Evolutionary conservation across 2,888 invertebrate species (phyloP).

Genomic region (Heliothis peltigera): DNA sequence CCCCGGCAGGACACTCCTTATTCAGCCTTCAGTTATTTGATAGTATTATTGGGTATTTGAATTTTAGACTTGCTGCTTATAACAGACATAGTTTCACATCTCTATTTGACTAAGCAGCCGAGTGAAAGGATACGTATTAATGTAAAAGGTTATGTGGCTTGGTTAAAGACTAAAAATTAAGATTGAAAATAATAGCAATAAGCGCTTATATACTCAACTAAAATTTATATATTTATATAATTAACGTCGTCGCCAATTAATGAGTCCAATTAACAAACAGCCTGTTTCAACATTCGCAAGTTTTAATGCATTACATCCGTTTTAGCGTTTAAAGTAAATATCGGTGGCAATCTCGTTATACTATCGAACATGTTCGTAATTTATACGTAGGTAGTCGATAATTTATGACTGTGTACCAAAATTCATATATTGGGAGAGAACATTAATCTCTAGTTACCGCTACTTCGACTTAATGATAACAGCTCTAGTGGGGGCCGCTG

Average conservation of each 20-base stretch:
- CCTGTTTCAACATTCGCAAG: neutral
- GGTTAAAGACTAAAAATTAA: too few relatives aligned
- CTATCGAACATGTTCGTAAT: neutral
- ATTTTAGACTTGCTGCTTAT: too few relatives aligned
- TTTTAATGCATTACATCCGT: conserved; percentile 6
- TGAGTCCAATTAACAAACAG: conserved; percentile 3
- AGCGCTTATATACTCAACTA: too few relatives aligned
- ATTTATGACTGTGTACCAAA: conserved; percentile 42
- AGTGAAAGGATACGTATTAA: too few relatives aligned
- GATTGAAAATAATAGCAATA: too few relatives aligned
- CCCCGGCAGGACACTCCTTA: too few relatives aligned
- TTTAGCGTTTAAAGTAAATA: conserved; percentile 7
- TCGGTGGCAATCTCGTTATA: conserved; percentile 6
- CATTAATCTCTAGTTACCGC: conserved; percentile 45
- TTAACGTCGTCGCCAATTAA: conserved; percentile 12
- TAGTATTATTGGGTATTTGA: too few relatives aligned
- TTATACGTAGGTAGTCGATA: conserved; percentile 9
- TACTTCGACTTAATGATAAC: conserved; percentile 49
- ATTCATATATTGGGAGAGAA: conserved; percentile 32
- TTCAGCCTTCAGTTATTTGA: too few relatives aligned
- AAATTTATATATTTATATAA: conserved; percentile 4
- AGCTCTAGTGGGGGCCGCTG: conserved; percentile 23
- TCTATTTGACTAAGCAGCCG: too few relatives aligned
- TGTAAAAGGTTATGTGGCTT: too few relatives aligned
- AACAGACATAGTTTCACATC: too few relatives aligned